These are phyloP conservation scores for Psococerastis gibbosa DNA, from an alignment of 2,888 invertebrate species.

Conservation along the genomic window DNA sequence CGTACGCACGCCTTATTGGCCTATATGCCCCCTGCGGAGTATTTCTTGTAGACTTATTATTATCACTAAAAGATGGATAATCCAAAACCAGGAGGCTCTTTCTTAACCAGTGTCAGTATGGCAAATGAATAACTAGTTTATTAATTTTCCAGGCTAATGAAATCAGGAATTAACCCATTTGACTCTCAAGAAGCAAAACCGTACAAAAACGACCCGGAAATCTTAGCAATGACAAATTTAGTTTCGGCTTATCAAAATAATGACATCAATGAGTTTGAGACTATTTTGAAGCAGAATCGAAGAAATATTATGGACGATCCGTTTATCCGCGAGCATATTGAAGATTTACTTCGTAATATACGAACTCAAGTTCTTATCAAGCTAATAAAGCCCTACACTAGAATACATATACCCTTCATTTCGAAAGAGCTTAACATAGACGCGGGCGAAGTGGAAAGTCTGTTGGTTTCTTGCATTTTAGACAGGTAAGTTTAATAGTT, in stretches of 20 bases:
- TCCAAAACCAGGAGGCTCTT: not conserved
- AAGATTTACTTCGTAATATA: slow-evolving; percentile 88
- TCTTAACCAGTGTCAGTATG: not conserved
- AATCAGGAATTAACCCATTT: slow-evolving; percentile 98
- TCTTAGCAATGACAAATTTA: slow-evolving; percentile 96
- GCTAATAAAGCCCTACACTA: slow-evolving; percentile 91
- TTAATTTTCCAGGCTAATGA: slow-evolving; percentile 62
- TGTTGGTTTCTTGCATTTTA: slow-evolving; percentile 92
- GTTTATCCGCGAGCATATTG: slow-evolving; percentile 96
- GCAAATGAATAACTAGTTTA: slow-evolving; percentile 1
- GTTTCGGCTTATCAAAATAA: slow-evolving; percentile 96
- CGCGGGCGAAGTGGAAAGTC: slow-evolving; percentile 84
- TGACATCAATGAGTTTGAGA: slow-evolving; percentile 95
- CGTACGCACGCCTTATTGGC: too few species aligned
- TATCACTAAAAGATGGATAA: too few species aligned
- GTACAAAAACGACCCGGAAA: slow-evolving; percentile 98
- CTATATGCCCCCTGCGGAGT: too few species aligned
- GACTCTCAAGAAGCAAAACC: slow-evolving; percentile 99
- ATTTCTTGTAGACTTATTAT: too few species aligned
- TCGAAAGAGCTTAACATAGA: slow-evolving; percentile 88
- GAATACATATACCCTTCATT: slow-evolving; percentile 95
- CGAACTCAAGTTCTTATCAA: slow-evolving; percentile 82
- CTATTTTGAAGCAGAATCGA: slow-evolving; percentile 81
- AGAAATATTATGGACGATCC: slow-evolving; percentile 98
- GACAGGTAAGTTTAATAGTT: slow-evolving; percentile 57